Evolutionary conservation across 2,797 vertebrate genomes (phyloP).

Genomic region (Arvicola amphibius): DNA sequence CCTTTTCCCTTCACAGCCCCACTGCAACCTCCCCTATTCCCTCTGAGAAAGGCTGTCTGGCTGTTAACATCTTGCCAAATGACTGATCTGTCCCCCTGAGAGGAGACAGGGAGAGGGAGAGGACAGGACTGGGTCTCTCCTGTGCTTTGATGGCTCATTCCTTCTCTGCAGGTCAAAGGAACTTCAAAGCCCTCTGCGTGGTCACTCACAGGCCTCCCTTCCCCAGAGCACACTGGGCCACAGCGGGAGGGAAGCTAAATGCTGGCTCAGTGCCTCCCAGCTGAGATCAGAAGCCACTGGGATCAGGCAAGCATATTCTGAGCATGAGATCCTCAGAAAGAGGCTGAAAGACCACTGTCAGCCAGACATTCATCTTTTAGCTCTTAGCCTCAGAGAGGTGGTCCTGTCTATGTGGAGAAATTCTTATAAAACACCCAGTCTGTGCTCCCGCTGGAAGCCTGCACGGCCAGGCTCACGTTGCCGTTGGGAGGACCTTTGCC

Average conservation of each 20-base stretch:
- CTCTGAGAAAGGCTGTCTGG: background rate
- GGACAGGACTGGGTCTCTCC: background rate
- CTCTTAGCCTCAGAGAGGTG: background rate
- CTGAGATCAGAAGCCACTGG: constrained; percentile 26
- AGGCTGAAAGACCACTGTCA: background rate
- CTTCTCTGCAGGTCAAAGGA: background rate
- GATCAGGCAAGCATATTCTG: background rate
- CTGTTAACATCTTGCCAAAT: background rate
- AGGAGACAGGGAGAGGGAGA: background rate
- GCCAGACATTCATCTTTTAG: background rate
- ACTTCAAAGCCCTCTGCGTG: constrained; percentile 41
- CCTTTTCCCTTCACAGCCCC: background rate
- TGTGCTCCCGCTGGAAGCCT: background rate
- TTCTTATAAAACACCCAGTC: background rate
- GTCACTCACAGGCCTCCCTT: background rate
- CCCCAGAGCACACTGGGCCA: background rate
- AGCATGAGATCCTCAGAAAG: background rate
- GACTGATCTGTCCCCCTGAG: background rate
- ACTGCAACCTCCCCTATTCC: background rate
- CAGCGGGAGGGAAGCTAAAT: background rate
- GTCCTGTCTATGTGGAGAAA: background rate
- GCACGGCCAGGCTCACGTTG: background rate
- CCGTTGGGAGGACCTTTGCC: background rate
- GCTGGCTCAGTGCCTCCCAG: background rate
- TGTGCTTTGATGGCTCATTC: background rate